Percentiles rank a stretch among this genome's conserved stretches.
Evolutionary conservation across 2,113 vertebrate species (phyloP).

Genomic region (Australoheros scitulus): DNA sequence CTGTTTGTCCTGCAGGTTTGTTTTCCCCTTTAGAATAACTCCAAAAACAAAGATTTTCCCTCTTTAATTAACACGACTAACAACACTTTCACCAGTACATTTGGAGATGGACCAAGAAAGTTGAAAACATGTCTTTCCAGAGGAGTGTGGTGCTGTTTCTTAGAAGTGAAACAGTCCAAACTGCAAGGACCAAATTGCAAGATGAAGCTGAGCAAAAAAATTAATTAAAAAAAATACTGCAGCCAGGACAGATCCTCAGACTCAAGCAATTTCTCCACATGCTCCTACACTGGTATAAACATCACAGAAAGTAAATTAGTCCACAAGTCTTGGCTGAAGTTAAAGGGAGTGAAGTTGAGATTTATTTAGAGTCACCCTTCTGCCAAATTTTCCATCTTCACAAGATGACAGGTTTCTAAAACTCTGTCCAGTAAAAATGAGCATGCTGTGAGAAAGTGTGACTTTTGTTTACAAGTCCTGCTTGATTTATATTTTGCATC

Average conservation of each 20-base stretch:
- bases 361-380: slow-evolving; percentile 35
- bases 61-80: not conserved
- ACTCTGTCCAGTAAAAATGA: slow-evolving; percentile 36
- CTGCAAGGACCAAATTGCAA: not conserved
- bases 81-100: not conserved
- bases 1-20: not conserved
- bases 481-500: slow-evolving; percentile 2
- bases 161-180: not conserved
- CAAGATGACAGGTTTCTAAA: slow-evolving; percentile 48
- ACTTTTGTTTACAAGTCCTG: slow-evolving; percentile 28
- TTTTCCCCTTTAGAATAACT: not conserved
- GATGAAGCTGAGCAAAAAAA: slow-evolving; percentile 7
- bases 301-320: slow-evolving; percentile 24
- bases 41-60: not conserved
- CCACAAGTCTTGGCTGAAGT: slow-evolving; percentile 30
- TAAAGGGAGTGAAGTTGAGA: slow-evolving; percentile 31
- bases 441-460: slow-evolving; percentile 5
- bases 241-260: not conserved
- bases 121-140: slow-evolving; percentile 3
- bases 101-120: not conserved
- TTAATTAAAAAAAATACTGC: slow-evolving; percentile 18
- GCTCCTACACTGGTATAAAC: slow-evolving; percentile 26
- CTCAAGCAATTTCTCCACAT: slow-evolving; percentile 17
- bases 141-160: not conserved
- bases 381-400: slow-evolving; percentile 42